Evolutionary conservation across 2,113 vertebrate species (phyloP), one percentile per base, ranked within the genome.

Genomic region (Ictidomys tridecemlineatus): DNA sequence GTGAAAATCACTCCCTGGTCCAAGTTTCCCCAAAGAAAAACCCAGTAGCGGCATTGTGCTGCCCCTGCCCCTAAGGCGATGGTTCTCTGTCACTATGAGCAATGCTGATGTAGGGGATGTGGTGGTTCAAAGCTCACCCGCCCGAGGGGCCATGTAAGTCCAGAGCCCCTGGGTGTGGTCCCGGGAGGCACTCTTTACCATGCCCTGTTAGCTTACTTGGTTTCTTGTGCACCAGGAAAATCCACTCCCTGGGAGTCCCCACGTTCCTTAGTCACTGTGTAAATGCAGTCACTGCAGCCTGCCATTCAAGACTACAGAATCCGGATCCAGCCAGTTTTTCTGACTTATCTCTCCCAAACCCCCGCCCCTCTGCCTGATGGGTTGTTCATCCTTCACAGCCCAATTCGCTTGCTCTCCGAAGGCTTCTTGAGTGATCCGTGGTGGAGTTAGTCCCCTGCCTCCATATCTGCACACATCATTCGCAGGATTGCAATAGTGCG

Each of bases 71-170:
- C 0, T 16, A 63, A 48, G 26, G 22, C 10, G 48, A 13, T 0
- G 28, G 32, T 67, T 56, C 34, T 0, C 32, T 56, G 34, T 69
- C 5, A 18, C 17, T 20, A 0, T 20, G 9, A 18, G 74, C 20
- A 11, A 0, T 42, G 0, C 7, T 2, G 8, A 10, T 32, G 16
- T 0, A 2, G 65, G 48, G 26, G 51, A 24, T 26, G 4, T 2
- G 18, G 16, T 39, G 17, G 53, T n/a, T 79, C 5, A 0, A 0
- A 12, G 67, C 53, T 70, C 32, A 18, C 79, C 32, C 1, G 1
- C 16, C 14, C 18, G 70, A 18, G 76, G n/a, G 67, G 76, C 39
- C 53, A 1, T n/a, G 18, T 12, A 26, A 63, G 34, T 22, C 0
- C 34, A 18, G 18, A 0, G 0, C 3, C 51, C 89, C 37, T 51